phyloP scores from a whole-genome alignment of 2,888 invertebrate genomes.

The Spialia ferax region DNA sequence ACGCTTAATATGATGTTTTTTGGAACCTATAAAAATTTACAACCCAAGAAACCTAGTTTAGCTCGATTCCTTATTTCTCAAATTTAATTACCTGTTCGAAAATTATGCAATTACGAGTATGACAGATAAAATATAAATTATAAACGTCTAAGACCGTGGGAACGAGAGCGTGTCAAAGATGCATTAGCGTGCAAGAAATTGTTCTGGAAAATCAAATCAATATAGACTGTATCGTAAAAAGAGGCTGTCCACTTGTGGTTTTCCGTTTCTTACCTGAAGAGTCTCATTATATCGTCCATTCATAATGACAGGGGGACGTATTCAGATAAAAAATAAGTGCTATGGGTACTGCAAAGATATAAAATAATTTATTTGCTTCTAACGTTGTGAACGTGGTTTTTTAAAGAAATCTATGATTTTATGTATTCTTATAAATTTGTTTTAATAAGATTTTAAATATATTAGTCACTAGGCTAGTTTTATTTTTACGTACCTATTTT shows the following conservation, averaged over 20 bases:
- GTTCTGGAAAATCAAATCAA: constrained; percentile 35
- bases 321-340: too few relatives aligned
- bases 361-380: too few relatives aligned
- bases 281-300: constrained; percentile 33
- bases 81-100: not conserved
- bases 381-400: too few relatives aligned
- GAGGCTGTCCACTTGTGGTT: constrained; percentile 16
- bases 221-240: constrained; percentile 17
- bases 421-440: too few relatives aligned
- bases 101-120: not conserved
- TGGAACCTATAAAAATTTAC: not conserved
- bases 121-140: not conserved
- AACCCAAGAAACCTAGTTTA: not conserved
- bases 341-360: too few relatives aligned
- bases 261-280: constrained; percentile 13
- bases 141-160: not conserved
- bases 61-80: not conserved
- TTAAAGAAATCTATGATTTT: too few relatives aligned
- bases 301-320: constrained; percentile 26
- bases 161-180: constrained; percentile 1
- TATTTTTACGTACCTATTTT: too few relatives aligned
- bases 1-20: too few relatives aligned
- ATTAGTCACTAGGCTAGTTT: too few relatives aligned
- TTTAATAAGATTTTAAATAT: too few relatives aligned
- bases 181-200: constrained; percentile 12